phyloP scores from a whole-genome alignment of 2,888 invertebrate genomes.

The Lasioglossum figueresi region DNA sequence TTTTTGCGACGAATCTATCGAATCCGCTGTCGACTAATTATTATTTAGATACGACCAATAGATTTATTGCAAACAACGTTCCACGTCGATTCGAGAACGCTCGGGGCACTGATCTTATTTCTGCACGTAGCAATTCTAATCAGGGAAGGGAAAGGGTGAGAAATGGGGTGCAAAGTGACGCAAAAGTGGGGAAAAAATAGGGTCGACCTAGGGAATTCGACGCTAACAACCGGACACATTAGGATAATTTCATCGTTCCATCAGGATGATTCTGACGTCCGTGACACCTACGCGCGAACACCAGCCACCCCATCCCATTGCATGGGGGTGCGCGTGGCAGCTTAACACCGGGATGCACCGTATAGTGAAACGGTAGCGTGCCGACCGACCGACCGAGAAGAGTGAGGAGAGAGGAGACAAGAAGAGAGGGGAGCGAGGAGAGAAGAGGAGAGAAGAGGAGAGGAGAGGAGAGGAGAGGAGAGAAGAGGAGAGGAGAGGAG shows the following conservation, averaged over 20 bases:
- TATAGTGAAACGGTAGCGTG: conserved; percentile 40
- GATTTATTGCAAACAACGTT: no score
- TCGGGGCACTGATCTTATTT: neutral
- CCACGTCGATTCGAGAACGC: no score
- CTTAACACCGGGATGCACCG: conserved; percentile 43
- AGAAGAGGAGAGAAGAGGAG: no score
- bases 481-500: neutral
- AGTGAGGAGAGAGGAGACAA: neutral
- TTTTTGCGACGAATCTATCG: no score
- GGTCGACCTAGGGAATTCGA: neutral
- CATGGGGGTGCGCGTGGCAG: conserved; percentile 36
- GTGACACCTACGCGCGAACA: conserved; percentile 41
- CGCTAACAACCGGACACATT: neutral
- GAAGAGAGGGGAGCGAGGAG: neutral
- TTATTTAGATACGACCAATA: no score
- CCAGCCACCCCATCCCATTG: conserved; percentile 7
- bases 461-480: neutral
- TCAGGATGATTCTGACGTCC: conserved; percentile 37
- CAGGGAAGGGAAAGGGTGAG: neutral
- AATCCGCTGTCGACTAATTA: no score
- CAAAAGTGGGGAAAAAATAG: neutral
- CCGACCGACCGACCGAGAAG: neutral
- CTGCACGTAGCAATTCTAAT: neutral
- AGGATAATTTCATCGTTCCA: conserved; percentile 35
- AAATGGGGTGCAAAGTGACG: neutral